Base-by-base conservation (phyloP, 2,113 vertebrate species). In the Upupa epops region DNA sequence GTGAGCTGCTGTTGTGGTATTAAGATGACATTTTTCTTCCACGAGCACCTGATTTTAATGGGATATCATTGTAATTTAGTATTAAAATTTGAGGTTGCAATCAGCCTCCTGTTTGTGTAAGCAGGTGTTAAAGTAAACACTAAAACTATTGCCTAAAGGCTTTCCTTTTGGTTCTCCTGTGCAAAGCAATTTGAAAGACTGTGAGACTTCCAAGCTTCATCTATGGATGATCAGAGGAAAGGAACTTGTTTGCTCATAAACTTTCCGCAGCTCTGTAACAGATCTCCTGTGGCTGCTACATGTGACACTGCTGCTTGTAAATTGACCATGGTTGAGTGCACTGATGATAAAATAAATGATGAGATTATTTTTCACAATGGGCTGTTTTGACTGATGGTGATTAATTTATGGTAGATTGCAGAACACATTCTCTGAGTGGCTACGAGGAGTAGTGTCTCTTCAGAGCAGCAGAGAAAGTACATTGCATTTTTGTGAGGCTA, bases 311-410 rank as follows among this genome's bases (percentile, higher is more conserved):
- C 66, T 86, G 82, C 70, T 96, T 1, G 7, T 75, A 96, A 96
- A 95, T 88, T 96, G 94, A 95, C 80, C 46, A 87, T 17, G 95
- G 94, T 91, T 95, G 92, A 95, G 73, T 89, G 87, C 93, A 51
- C 92, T 95, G 86, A 93, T 96, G 89, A 84, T 94, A 95, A 94
- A 91, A 87, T 96, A 95, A 96, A 89, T 94, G 94, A 96, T 68
- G 77, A 95, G 84, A 96, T 97, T 97, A 73, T 94, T 72, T 93
- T 94, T 93, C 78, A 96, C 91, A 97, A 91, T 97, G 80, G 94
- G 40, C 93, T 92, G 78, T 97, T 96, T 74, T 83, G 92, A 82
- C 72, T 66, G 83, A 80, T 55, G 84, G 88, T 94, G 93, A 96
- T 97, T 97, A 95, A 92, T 94, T 95, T 81, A 73, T 82, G 73